Base-by-base conservation (phyloP, 2,797 vertebrate genomes). In the Galaxias olidus region DNA sequence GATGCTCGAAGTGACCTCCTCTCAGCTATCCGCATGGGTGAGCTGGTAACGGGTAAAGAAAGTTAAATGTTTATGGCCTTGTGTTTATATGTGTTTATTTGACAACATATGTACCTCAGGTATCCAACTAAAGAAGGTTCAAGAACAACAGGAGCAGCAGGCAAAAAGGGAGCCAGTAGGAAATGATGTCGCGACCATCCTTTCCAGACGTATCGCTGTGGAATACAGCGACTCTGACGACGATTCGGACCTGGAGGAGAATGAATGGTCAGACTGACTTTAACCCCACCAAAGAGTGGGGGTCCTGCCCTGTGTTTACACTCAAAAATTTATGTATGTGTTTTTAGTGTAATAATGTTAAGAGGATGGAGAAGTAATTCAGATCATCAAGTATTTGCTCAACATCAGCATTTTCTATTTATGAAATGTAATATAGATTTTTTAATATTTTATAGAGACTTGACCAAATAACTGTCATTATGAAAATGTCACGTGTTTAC, bases 161-260 rank as follows among this genome's bases (percentile, higher is more conserved):
- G 95, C 90, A n/a, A 95, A 96, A 78, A 88, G 90, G 0, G 95
- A 98, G 73, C 94, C 93, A 1, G 91, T 95, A 43, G 95, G 96
- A 62, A 96, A 98, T 0, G 96, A 98, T 0, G 96, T 98, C 13
- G 96, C 97, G 68, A 96, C 96, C 46, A 98, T 98, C 74, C 86
- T 98, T 53, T 98, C 96, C n/a, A 92, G 96, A 1, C 95, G 96
- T 57, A 97, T 98, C 41, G 96, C 96, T 3, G 95, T 98, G 72
- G 97, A 98, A 58, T 98, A 96, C 77, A 98, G 93, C 1, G 94
- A 98, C 76, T 96, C 96, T 0, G 96, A 98, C 30, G 96, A 96
- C 1, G 96, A 97, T 73, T 98, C 96, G 8, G 97, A 97, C 50
- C 91, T 95, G 56, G 96, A 98, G 40, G 94, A 95, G 78, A 96